Evolutionary conservation across 2,888 invertebrate genomes (phyloP).

Genomic region (Chesias legatella): DNA sequence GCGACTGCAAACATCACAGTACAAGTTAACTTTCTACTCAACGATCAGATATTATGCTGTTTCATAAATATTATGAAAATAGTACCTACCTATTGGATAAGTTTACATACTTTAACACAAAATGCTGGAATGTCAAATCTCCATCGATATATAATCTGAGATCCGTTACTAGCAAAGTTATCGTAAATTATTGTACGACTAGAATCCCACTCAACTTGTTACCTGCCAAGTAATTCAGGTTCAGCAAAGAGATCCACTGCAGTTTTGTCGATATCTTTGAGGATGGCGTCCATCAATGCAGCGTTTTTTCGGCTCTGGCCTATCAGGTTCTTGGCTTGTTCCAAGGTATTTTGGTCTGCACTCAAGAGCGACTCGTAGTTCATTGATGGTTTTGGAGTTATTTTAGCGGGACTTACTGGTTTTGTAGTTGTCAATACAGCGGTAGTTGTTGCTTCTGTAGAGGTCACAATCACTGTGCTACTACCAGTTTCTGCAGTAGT

Average conservation of each 20-base stretch:
- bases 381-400: conserved; percentile 1
- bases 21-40: too few relatives aligned
- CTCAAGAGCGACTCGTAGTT: conserved; percentile 27
- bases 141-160: too few relatives aligned
- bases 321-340: conserved; percentile 40
- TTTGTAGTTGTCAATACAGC: conserved; percentile 3
- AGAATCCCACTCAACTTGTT: not conserved
- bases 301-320: conserved; percentile 38
- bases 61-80: too few relatives aligned
- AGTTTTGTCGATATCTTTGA: conserved; percentile 13
- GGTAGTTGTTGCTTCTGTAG: conserved; percentile 4
- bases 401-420: not conserved
- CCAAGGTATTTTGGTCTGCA: conserved; percentile 29
- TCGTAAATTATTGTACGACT: too few relatives aligned
- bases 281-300: conserved; percentile 25
- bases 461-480: not conserved
- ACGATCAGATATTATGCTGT: too few relatives aligned
- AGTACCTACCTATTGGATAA: too few relatives aligned
- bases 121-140: too few relatives aligned
- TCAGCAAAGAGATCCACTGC: conserved; percentile 1
- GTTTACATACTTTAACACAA: too few relatives aligned
- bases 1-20: too few relatives aligned
- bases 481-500: not conserved
- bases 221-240: not conserved
- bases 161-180: too few relatives aligned